Percentiles rank a stretch among this genome's conserved stretches.
Conservation (phyloP, 2,888 invertebrate genomes). For the Rhogogaster chlorosoma region DNA sequence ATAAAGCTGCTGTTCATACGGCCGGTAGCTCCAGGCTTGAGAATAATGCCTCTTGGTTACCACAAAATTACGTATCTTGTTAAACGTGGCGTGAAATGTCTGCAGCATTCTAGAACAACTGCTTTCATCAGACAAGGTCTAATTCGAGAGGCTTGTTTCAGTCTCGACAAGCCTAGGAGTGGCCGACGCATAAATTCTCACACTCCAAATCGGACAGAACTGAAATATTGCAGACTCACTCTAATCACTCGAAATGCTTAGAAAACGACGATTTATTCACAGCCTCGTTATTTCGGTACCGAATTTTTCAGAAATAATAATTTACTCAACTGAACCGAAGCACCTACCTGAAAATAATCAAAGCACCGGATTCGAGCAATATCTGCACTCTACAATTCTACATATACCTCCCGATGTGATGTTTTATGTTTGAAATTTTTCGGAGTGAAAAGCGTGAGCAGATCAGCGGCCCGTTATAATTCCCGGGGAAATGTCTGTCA, state of each 20-base stretch:
- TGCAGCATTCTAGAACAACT: constrained; percentile 36
- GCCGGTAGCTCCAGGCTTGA: neutral
- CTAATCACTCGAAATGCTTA: neutral
- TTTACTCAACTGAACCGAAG: neutral
- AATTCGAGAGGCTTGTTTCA: constrained; percentile 34
- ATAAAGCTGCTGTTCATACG: neutral
- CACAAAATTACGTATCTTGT: constrained; percentile 49
- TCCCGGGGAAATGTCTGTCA: constrained; percentile 43
- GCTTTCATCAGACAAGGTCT: constrained; percentile 38
- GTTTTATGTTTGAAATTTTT: neutral
- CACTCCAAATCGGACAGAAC: neutral
- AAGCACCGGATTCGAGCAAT: neutral
- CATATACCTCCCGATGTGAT: neutral
- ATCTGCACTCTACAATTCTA: neutral
- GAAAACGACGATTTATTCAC: neutral
- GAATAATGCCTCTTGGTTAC: constrained; percentile 28
- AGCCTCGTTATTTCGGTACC: neutral
- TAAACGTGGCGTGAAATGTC: constrained; percentile 45
- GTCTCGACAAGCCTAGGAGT: neutral
- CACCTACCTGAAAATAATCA: neutral
- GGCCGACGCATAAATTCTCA: neutral
- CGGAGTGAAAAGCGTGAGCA: neutral
- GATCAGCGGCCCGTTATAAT: constrained; percentile 27
- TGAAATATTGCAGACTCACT: neutral
- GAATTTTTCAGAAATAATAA: neutral